These are phyloP conservation scores for Synanthedon tipuliformis DNA, from an alignment of 2,888 invertebrate genomes.

Conservation along the genomic window DNA sequence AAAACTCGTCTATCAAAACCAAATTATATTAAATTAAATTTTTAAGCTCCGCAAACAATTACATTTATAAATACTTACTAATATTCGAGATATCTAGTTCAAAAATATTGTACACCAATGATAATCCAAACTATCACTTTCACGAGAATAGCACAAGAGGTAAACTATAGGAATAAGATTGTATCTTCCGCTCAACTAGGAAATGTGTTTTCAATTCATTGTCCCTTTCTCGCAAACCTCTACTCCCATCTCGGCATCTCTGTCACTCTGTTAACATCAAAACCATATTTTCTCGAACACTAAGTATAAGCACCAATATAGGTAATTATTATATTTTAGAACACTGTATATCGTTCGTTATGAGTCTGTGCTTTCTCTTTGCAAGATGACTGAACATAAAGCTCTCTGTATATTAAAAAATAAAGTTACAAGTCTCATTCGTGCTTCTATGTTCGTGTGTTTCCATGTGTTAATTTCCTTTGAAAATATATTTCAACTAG, in stretches of 20 bases:
- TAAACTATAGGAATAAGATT: slow-evolving; percentile 41
- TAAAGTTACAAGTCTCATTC: too few relatives aligned
- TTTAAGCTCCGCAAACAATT: too few relatives aligned
- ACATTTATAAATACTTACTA: too few relatives aligned
- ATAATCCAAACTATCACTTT: slow-evolving; percentile 26
- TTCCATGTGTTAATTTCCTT: too few relatives aligned
- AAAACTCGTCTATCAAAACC: too few relatives aligned
- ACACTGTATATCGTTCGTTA: not conserved
- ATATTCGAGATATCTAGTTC: slow-evolving; percentile 2
- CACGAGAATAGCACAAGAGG: slow-evolving; percentile 22
- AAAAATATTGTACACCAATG: slow-evolving; percentile 16
- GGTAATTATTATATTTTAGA: too few relatives aligned
- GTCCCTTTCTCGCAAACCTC: slow-evolving; percentile 19
- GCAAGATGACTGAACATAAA: not conserved
- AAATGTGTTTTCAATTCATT: slow-evolving; percentile 19
- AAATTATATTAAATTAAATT: too few relatives aligned
- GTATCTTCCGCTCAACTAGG: slow-evolving; percentile 37
- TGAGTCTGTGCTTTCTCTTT: not conserved
- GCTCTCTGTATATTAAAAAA: too few relatives aligned
- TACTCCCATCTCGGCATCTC: slow-evolving; percentile 17
- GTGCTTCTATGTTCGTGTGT: too few relatives aligned
- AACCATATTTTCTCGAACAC: slow-evolving; percentile 11
- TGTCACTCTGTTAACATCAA: slow-evolving; percentile 13
- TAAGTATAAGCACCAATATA: too few relatives aligned
- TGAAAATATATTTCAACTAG: too few relatives aligned